Percentiles rank a stretch among this genome's conserved stretches.
Conservation (phyloP, 2,113 vertebrate species). For the Tetraodon nigroviridis region DNA sequence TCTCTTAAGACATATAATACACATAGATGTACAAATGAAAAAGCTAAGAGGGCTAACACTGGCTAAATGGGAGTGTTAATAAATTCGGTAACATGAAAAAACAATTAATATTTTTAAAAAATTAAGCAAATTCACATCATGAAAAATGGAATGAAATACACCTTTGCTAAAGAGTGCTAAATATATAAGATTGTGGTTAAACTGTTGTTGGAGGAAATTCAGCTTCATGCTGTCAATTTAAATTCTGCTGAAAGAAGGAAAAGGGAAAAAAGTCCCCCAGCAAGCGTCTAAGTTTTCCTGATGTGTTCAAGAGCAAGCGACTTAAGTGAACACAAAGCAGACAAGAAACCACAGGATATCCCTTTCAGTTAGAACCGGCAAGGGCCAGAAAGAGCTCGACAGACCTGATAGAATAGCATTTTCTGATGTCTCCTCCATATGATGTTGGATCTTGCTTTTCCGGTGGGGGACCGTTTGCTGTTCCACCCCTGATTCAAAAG, state of each 20-base stretch:
- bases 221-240: slow-evolving; percentile 38
- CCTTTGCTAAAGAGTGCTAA: background rate
- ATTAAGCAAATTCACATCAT: background rate
- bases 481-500: slow-evolving; percentile 36
- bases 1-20: slow-evolving; percentile 18
- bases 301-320: slow-evolving; percentile 39
- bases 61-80: slow-evolving; percentile 6
- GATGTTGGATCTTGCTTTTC: slow-evolving; percentile 67
- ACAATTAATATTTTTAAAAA: slow-evolving; percentile 23
- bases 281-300: slow-evolving; percentile 46
- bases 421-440: slow-evolving; percentile 76
- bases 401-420: slow-evolving; percentile 89
- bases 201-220: slow-evolving; percentile 8
- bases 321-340: slow-evolving; percentile 4
- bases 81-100: slow-evolving; percentile 3
- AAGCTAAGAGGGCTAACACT: slow-evolving; percentile 1
- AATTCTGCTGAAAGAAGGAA: slow-evolving; percentile 42
- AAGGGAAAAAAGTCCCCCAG: slow-evolving; percentile 35
- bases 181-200: slow-evolving; percentile 3
- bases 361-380: slow-evolving; percentile 55
- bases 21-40: slow-evolving; percentile 6
- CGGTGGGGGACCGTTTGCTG: slow-evolving; percentile 54
- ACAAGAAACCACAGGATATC: slow-evolving; percentile 33
- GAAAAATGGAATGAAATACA: too few species aligned
- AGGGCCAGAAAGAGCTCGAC: slow-evolving; percentile 72